Evolutionary conservation across 2,113 vertebrate species (phyloP), one percentile per base, ranked within the genome.

Genomic region (Amphilophus citrinellus): DNA sequence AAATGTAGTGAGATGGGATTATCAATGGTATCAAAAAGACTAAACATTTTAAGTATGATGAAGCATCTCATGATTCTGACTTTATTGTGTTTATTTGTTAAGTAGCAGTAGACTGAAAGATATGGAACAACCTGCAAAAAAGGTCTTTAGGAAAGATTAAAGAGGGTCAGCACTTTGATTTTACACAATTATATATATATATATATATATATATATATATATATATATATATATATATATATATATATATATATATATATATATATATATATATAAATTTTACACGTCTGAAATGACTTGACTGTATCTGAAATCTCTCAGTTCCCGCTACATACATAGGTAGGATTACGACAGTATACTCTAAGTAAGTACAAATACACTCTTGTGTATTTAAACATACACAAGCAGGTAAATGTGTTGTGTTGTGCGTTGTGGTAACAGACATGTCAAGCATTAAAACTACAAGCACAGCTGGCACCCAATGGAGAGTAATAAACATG

Each of bases 401-500:
- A 53, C 42, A 71, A 50, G 53, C 18, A 50, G 66, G 39, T 50
- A 71, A 50, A 73, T 53, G 10, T 32, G 17, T 53, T 73, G 24
- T n/a, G n/a, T n/a, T n/a, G n/a, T 50, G 15, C 15, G 20, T 50
- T 50, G 65, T 68, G 65, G 47, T 42, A 42, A 42, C 44, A 15
- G 44, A 5, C 44, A 14, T 71, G 17, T 20, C 20, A 76, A 76
- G 42, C 20, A 77, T 60, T 27, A 60, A 60, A 42, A 9, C 58
- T 60, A 15, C 44, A 39, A 77, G 37, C 37, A 77, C 68, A 73
- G 27, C 68, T 73, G 22, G 75, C 76, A 44, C 22, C 57, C 76
- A 47, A 9, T 2, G 56, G n/a, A 77, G 37, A 60, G 37, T 44
- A n/a, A 42, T 24, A 77, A 77, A 30, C 47, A 3, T 7, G 15